Evolutionary conservation across 2,797 vertebrate genomes (phyloP).

Genomic region (Myotis vivesi): DNA sequence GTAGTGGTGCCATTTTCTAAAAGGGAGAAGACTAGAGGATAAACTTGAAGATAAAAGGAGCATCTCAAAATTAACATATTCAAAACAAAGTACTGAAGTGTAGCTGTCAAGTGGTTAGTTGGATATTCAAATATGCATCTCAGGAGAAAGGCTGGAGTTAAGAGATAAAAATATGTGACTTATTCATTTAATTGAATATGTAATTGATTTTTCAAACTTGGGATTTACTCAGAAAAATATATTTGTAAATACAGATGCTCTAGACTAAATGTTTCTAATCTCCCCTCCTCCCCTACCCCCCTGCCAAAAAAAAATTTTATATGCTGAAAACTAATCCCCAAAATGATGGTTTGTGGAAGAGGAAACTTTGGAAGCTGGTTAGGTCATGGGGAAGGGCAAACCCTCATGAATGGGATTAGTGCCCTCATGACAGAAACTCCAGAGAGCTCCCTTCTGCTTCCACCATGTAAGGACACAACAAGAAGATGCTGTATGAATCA

Average conservation of each 20-base stretch:
- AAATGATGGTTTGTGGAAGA: not conserved
- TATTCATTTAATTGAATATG: not conserved
- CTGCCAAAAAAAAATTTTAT: not conserved
- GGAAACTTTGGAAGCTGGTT: not conserved
- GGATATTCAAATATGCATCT: not conserved
- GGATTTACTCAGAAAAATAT: not conserved
- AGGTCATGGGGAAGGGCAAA: not conserved
- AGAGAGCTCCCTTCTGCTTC: not conserved
- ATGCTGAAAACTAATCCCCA: not conserved
- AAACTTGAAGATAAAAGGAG: conserved; percentile 16
- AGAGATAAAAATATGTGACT: not conserved
- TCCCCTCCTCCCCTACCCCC: not conserved
- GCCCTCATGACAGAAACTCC: not conserved
- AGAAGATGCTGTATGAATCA: not conserved
- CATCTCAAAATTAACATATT: not conserved
- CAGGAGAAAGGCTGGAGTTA: not conserved
- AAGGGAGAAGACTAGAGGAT: not conserved
- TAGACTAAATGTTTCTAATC: not conserved
- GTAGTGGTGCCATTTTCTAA: not conserved
- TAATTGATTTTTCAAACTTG: not conserved
- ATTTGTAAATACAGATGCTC: not conserved
- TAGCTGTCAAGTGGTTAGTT: not conserved
- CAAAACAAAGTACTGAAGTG: not conserved
- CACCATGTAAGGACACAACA: not conserved
- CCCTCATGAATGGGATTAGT: not conserved